Evolutionary conservation across 2,888 invertebrate species (phyloP), one percentile per base, ranked within the genome.

Genomic region (Laothoe populi): DNA sequence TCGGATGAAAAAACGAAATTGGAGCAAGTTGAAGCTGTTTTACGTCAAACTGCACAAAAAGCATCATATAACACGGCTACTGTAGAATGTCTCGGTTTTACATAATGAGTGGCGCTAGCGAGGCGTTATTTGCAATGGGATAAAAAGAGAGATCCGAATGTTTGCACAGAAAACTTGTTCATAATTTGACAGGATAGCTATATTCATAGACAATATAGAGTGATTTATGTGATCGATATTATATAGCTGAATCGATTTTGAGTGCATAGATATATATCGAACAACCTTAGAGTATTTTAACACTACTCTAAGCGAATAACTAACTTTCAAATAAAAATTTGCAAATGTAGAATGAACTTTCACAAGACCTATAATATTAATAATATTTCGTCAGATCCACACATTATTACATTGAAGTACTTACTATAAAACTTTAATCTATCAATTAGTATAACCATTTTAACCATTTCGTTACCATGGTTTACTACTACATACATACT

Each of bases 31-130:
- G 82, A 83, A 89, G 82, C 84, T 87, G 87, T 82, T 88, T 87
- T 86, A 88, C 83, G 89, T 90, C 88, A 90, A 90, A 84, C 77
- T 83, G 78, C 82, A 83, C 83, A 80, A 84, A 86, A 88, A 84
- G 89, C 89, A 88, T 88, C 88, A 77, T 80, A 75, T 64, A 66
- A 81, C 38, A 66, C 78, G 67, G 66, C 71, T 58, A 53, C 53
- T 71, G 71, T 70, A 59, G 23, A 35, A 44, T 65, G 26, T 46
- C 57, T 61, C 62, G 65, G 65, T 53, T 26, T 19, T 61, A 24
- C 4, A 21, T 46, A 60, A 58, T 59, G 35, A 57, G 3, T 63
- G 65, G 77, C 72, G 76, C 75, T 77, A 74, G 71, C 68, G 68
- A 11, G 31, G 57, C 49, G 0, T 10, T 7, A 1, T 31, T 45